These are phyloP conservation scores for Herpetotheres cachinnans DNA, from an alignment of 2,113 vertebrate genomes.

Conservation along the genomic window DNA sequence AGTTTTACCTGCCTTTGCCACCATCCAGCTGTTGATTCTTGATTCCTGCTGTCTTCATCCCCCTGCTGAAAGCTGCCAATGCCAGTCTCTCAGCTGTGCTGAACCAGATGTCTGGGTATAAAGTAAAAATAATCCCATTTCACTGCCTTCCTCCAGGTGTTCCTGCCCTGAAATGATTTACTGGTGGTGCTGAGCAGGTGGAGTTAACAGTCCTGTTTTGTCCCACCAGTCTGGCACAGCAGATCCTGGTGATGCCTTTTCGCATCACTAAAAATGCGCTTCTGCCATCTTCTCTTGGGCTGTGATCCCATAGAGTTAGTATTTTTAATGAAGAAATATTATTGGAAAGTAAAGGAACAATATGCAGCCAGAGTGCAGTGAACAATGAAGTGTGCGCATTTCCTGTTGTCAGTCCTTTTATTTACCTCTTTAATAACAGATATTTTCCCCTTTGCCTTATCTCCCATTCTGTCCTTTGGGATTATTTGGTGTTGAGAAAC, in stretches of 20 bases:
- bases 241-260: background rate
- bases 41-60: background rate
- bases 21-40: background rate
- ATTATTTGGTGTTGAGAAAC: background rate
- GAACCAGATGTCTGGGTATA: background rate
- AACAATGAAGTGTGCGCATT: rapidly evolving
- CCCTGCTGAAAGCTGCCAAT: background rate
- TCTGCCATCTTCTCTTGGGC: background rate
- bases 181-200: background rate
- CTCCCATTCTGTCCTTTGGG: background rate
- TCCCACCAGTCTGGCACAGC: background rate
- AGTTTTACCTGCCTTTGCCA: background rate
- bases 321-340: background rate
- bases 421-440: background rate
- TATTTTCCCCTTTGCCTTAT: background rate
- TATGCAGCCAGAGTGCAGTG: background rate
- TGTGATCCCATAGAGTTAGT: background rate
- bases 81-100: background rate
- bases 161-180: background rate
- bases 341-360: background rate
- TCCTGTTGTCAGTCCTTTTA: rapidly evolving
- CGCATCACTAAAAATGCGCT: background rate
- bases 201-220: background rate
- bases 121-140: background rate
- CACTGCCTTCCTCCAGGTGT: background rate